Evolutionary conservation across 2,888 invertebrate species (phyloP).

Genomic region (Malthinus seriepunctatus): DNA sequence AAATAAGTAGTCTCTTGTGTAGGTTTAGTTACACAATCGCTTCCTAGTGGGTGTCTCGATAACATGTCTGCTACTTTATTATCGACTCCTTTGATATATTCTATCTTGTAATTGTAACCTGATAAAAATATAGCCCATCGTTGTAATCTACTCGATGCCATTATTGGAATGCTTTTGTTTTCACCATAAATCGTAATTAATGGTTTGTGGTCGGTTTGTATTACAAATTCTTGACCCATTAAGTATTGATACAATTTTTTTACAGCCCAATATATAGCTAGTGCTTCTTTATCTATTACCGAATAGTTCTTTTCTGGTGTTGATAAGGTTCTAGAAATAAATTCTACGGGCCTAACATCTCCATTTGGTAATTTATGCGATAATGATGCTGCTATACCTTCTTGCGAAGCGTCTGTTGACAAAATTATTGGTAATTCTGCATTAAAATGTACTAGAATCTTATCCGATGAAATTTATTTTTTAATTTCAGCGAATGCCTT

Average conservation of each 20-base stretch:
- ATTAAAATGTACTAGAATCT: conserved; percentile 29
- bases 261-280: neutral
- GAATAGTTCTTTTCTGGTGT: conserved; percentile 13
- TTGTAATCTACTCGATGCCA: conserved; percentile 43
- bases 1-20: no score
- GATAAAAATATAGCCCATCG: conserved; percentile 36
- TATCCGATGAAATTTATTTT: conserved; percentile 12
- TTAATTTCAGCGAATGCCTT: neutral
- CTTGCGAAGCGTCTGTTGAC: conserved; percentile 13
- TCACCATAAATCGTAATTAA: conserved; percentile 35
- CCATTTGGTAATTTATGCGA: conserved; percentile 8
- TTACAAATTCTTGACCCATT: neutral
- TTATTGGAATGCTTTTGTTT: conserved; percentile 39
- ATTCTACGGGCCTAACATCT: conserved; percentile 12
- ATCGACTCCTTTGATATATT: neutral
- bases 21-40: no score
- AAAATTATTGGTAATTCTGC: conserved; percentile 22
- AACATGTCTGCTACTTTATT: neutral
- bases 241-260: neutral
- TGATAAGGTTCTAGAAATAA: conserved; percentile 16
- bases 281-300: neutral
- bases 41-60: neutral
- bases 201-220: conserved; percentile 5
- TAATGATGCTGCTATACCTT: conserved; percentile 23
- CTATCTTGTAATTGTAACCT: conserved; percentile 8